Percentiles rank a stretch among this genome's conserved stretches.
These are phyloP conservation scores for Trachelus iudaicus DNA, from an alignment of 2,888 invertebrate species.

Conservation along the genomic window DNA sequence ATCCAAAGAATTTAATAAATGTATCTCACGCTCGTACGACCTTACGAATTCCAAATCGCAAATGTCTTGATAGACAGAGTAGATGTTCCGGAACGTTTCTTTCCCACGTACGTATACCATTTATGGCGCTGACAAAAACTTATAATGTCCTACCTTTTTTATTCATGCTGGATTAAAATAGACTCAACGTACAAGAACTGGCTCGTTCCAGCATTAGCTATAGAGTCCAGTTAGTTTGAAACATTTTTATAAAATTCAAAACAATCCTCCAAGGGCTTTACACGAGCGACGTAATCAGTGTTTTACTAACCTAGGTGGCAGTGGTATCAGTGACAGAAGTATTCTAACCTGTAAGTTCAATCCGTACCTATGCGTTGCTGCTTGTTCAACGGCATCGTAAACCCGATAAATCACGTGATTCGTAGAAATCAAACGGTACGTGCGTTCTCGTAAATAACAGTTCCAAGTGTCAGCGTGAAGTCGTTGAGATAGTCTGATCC, in stretches of 20 bases:
- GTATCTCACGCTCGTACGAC: not conserved
- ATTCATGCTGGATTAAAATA: not conserved
- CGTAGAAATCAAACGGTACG: not conserved
- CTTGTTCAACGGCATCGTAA: not conserved
- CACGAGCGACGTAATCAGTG: not conserved
- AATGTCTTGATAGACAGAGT: not conserved
- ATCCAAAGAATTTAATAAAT: not conserved
- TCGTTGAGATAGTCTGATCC: not conserved
- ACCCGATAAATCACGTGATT: not conserved
- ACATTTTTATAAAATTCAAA: not conserved
- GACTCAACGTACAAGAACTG: not conserved
- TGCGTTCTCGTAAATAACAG: not conserved
- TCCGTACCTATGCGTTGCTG: too few relatives aligned
- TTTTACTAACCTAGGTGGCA: not conserved
- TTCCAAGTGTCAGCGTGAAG: not conserved
- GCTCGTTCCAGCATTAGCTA: not conserved
- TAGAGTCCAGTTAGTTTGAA: not conserved
- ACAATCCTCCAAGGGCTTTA: not conserved
- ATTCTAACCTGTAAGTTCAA: not conserved
- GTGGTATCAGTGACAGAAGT: not conserved
- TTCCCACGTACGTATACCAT: not conserved
- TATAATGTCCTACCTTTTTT: not conserved
- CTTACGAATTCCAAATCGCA: not conserved
- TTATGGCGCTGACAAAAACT: not conserved
- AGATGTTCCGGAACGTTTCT: not conserved